phyloP scores from a whole-genome alignment of 1,140 invertebrate genomes.

The Ostrea edulis region DNA sequence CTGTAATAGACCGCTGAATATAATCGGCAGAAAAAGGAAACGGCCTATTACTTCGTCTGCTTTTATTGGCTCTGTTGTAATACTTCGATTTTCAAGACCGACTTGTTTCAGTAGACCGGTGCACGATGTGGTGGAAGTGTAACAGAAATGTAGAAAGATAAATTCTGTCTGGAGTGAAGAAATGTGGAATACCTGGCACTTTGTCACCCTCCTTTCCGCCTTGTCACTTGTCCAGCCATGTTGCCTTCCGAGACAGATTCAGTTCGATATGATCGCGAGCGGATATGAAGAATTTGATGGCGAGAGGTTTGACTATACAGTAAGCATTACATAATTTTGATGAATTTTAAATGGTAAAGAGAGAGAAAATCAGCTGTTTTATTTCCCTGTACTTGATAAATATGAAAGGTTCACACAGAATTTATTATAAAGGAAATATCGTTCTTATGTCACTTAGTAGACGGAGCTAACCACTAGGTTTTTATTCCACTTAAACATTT shows the following conservation, averaged over 20 bases:
- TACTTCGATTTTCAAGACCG: conserved; percentile 26
- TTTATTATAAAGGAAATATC: too few relatives aligned
- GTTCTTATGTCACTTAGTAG: too few relatives aligned
- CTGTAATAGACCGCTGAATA: background rate
- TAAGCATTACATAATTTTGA: background rate
- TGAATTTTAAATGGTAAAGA: too few relatives aligned
- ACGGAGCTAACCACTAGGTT: too few relatives aligned
- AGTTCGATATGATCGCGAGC: background rate
- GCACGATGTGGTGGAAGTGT: conserved; percentile 1
- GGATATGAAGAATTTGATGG: background rate
- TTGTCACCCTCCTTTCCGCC: background rate
- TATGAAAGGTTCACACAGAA: too few relatives aligned
- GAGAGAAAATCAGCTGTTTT: too few relatives aligned
- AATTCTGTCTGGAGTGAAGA: background rate
- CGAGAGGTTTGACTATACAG: background rate
- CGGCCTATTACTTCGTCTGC: background rate
- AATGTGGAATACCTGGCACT: background rate
- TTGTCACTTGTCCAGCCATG: background rate
- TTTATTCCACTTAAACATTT: too few relatives aligned
- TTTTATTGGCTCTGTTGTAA: background rate
- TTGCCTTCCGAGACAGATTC: background rate
- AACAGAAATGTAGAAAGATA: background rate
- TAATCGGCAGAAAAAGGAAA: conserved; percentile 28
- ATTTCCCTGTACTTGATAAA: too few relatives aligned
- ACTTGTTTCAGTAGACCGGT: background rate